phyloP scores from a whole-genome alignment of 1,140 invertebrate genomes.

The Dreissena rostriformis region DNA sequence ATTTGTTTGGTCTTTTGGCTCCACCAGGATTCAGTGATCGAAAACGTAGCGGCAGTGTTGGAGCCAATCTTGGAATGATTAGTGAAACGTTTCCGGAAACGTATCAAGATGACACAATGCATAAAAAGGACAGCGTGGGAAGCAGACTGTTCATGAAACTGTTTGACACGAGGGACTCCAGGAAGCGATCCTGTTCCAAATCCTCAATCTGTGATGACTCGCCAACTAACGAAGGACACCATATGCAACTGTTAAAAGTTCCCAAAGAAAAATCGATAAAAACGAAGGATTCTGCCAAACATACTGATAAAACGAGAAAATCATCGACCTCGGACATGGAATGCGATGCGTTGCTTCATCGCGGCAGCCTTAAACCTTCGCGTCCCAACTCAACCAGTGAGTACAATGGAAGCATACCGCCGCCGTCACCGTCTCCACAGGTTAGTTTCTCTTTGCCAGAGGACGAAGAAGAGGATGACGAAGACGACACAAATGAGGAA shows the following conservation, averaged over 20 bases:
- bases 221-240: constrained; percentile 26
- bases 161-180: constrained; percentile 58
- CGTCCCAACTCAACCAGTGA: constrained; percentile 10
- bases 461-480: not conserved
- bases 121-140: constrained; percentile 15
- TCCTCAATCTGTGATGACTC: constrained; percentile 57
- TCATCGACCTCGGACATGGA: constrained; percentile 22
- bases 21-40: constrained; percentile 69
- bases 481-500: not conserved
- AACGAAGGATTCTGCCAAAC: constrained; percentile 45
- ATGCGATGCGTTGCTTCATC: not conserved
- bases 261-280: constrained; percentile 27
- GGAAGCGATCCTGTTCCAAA: constrained; percentile 52
- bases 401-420: constrained; percentile 26
- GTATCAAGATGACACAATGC: constrained; percentile 9
- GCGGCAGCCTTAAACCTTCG: not conserved
- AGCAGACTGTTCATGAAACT: constrained; percentile 45
- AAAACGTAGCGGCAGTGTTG: constrained; percentile 76
- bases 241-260: constrained; percentile 55
- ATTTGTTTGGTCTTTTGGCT: constrained; percentile 75
- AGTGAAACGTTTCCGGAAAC: constrained; percentile 31
- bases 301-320: constrained; percentile 25
- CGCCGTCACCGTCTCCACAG: not conserved
- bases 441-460: not conserved
- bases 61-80: constrained; percentile 67